Evolutionary conservation across 1,140 invertebrate species (phyloP), one percentile per base, ranked within the genome.

Genomic region (Zaprionus capensis): DNA sequence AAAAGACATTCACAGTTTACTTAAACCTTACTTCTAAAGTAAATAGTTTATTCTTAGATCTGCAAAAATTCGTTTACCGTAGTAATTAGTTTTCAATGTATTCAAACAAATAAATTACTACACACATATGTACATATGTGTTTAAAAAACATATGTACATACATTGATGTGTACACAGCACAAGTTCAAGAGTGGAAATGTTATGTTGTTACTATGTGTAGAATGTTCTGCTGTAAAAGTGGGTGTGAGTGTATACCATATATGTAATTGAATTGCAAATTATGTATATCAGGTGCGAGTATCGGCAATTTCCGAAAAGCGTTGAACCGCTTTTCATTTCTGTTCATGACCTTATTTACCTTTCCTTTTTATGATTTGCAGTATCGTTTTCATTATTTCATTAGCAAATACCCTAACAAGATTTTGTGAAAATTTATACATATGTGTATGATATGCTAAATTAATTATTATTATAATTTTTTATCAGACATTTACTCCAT

Each of bases 321-420:
- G 57, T 69, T 78, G 78, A 82, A 78, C 73, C 67, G 56, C 24
- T 72, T 83, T 81, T 36, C 53, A 51, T 78, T 75, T 68, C 44
- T 51, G 46, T 5, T 49, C 22, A 1, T 63, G 65, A 74, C 46
- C 70, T 66, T 78, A 69, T 41, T 15, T 22, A 57, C 64, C 38
- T 34, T 9, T 24, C 49, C 28, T 6, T 24, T 24, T 3, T 22
- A 34, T 24, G 57, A 2, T 34, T 31, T 58, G 6, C 7, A 34
- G 20, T 34, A 34, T 34, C 31, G 9, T 34, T 11, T 9, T 4
- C 22, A 31, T 24, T 62, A 44, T 1, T 4, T 20, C 66, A 65
- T 62, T 66, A 36, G 2, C 22, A 22, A 26, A 24, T 71, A 31
- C 24, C 34, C 41, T 46, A 17, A 46, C 0, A 17, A 46, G n/a